A percentile compares a stretch with the other conserved stretches of the same genome.
phyloP scores from a whole-genome alignment of 2,797 vertebrate genomes.

The Urosaurus nigricauda region DNA sequence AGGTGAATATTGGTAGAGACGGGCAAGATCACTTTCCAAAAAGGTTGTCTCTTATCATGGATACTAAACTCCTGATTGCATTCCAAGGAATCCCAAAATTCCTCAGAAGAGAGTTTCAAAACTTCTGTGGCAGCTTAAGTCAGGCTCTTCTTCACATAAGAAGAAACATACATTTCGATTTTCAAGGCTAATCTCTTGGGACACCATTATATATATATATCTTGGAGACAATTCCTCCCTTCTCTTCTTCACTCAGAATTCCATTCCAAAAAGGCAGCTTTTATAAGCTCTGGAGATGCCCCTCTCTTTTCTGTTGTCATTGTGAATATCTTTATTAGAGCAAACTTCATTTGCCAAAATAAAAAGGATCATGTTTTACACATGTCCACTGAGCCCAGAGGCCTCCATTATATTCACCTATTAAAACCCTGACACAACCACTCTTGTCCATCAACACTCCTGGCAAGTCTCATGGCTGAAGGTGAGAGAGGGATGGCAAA shows the following conservation, averaged over 20 bases:
- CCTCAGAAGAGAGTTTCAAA: not conserved
- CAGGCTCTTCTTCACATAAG: not conserved
- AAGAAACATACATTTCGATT: not conserved
- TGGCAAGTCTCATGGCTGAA: too few relatives aligned
- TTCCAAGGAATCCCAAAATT: not conserved
- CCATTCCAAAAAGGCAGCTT: too few relatives aligned
- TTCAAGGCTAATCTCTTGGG: not conserved
- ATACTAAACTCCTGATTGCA: not conserved
- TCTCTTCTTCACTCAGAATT: too few relatives aligned
- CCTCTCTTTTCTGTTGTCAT: not conserved
- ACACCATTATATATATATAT: too few relatives aligned
- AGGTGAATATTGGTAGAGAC: too few relatives aligned
- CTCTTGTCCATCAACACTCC: not conserved
- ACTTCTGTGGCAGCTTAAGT: not conserved
- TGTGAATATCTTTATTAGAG: not conserved
- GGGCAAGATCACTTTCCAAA: not conserved
- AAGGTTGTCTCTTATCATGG: not conserved
- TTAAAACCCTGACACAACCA: not conserved
- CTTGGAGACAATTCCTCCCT: too few relatives aligned
- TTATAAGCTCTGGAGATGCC: too few relatives aligned
- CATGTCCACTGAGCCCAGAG: not conserved
- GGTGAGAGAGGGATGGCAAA: too few relatives aligned
- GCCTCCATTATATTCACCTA: not conserved
- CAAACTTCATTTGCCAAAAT: not conserved
- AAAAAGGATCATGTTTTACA: not conserved